Base-by-base conservation (phyloP, 2,888 invertebrate species). In the Lamproptera curius region DNA sequence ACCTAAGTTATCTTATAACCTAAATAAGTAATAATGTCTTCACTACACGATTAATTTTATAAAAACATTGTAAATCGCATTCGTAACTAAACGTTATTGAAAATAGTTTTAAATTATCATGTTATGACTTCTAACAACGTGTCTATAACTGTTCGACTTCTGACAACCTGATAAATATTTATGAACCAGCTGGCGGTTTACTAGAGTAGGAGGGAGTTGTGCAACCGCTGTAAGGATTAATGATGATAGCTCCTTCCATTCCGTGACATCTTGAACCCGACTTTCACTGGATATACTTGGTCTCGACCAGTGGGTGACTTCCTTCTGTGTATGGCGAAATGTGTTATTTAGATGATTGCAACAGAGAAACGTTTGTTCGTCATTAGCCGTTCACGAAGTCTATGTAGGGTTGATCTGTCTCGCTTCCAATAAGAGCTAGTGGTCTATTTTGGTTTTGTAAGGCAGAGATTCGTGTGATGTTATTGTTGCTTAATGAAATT, bases 201-300 rank as follows among this genome's bases (percentile, higher is more conserved):
- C 52, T 53, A 58, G 48, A 53, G 58, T 59, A 61, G 55, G 59
- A 62, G 52, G 44, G 39, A 33, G 51, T 69, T 67, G 55, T 54
- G 61, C 45, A 70, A 65, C 35, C 46, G 20, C 47, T 68, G 68
- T 73, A 69, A 73, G 73, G 72, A 75, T 75, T 73, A 70, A 73
- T 71, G 61, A 58, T 54, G 56, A 61, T 59, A 63, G 58, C 58
- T 57, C 55, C 58, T 53, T 56, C 52, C 47, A 43, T 49, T 46
- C 52, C 39, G 48, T 78, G 77, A 79, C 79, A 75, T 81, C 71
- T 79, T 84, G 79, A 82, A 83, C 81, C 67, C 66, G 56, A 73
- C 84, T 85, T 84, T 84, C 82, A 76, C 83, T 63, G 61, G 56
- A 55, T 62, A 59, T 54, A 55, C 10, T 8, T 10, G 28, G 56